These are phyloP conservation scores for Brenthis daphne DNA, from an alignment of 2,888 invertebrate species.

Conservation along the genomic window DNA sequence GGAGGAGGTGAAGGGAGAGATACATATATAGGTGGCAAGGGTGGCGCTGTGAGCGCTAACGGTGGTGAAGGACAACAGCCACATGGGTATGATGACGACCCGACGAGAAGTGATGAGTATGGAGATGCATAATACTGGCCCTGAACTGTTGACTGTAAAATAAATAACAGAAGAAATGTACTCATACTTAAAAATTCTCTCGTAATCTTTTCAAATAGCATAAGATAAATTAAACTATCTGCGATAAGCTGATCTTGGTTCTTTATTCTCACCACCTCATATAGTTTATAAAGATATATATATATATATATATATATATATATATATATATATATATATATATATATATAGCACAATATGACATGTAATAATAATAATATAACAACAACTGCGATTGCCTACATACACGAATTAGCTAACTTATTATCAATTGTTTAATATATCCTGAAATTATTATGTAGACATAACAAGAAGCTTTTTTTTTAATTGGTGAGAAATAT, in stretches of 20 bases:
- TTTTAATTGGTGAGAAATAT: too few species aligned
- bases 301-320: too few species aligned
- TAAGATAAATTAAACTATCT: neutral
- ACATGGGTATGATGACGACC: slow-evolving; percentile 42
- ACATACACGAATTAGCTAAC: too few species aligned
- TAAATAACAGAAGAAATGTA: slow-evolving; percentile 11
- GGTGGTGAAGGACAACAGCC: slow-evolving; percentile 42
- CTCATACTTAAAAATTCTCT: neutral
- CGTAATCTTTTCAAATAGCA: neutral
- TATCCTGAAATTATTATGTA: too few species aligned
- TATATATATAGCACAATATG: too few species aligned
- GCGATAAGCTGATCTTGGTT: slow-evolving; percentile 13
- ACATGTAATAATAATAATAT: too few species aligned
- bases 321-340: too few species aligned
- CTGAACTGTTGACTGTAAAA: slow-evolving; percentile 55
- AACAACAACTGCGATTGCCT: too few species aligned
- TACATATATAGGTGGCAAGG: slow-evolving; percentile 59
- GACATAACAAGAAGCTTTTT: too few species aligned
- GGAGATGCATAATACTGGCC: slow-evolving; percentile 62
- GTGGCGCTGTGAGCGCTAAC: slow-evolving; percentile 49
- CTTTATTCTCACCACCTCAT: neutral
- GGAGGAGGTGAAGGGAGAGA: slow-evolving; percentile 63
- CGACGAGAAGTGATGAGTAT: slow-evolving; percentile 39
- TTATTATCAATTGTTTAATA: too few species aligned
- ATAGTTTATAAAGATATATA: too few species aligned